These are phyloP conservation scores for Tupaia tana DNA, from an alignment of 2,113 vertebrate genomes.

Conservation along the genomic window DNA sequence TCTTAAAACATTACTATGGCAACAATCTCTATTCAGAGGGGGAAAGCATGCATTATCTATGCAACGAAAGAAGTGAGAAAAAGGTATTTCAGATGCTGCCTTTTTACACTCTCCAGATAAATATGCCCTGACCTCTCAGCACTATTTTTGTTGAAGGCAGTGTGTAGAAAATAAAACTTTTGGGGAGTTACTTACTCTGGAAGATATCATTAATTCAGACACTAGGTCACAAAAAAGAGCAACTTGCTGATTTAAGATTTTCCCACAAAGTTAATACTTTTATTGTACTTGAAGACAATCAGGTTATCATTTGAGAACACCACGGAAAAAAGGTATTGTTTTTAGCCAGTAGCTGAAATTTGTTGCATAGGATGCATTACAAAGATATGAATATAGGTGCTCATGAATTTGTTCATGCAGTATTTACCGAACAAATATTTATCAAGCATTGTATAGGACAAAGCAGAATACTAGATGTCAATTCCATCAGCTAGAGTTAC, in stretches of 20 bases:
- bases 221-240: constrained; percentile 67
- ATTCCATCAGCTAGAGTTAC: constrained; percentile 13
- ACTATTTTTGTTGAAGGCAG: constrained; percentile 72
- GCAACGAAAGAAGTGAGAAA: constrained; percentile 77
- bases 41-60: constrained; percentile 80
- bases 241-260: constrained; percentile 66
- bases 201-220: constrained; percentile 73
- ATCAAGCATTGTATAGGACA: background rate
- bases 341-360: constrained; percentile 50
- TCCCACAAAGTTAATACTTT: constrained; percentile 62
- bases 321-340: constrained; percentile 56
- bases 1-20: constrained; percentile 87
- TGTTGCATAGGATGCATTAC: constrained; percentile 15
- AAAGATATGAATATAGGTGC: constrained; percentile 17
- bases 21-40: constrained; percentile 83
- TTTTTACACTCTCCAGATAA: constrained; percentile 67
- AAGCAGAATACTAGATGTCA: constrained; percentile 12
- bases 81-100: constrained; percentile 70
- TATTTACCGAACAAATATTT: constrained; percentile 53
- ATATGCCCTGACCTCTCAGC: constrained; percentile 73
- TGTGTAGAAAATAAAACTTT: constrained; percentile 67
- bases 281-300: constrained; percentile 62
- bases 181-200: constrained; percentile 73
- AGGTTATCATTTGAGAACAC: constrained; percentile 14
- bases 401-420: constrained; percentile 24